Evolutionary conservation across 2,113 vertebrate genomes (phyloP).

Genomic region (Pseudorhombus dupliciocellatus): DNA sequence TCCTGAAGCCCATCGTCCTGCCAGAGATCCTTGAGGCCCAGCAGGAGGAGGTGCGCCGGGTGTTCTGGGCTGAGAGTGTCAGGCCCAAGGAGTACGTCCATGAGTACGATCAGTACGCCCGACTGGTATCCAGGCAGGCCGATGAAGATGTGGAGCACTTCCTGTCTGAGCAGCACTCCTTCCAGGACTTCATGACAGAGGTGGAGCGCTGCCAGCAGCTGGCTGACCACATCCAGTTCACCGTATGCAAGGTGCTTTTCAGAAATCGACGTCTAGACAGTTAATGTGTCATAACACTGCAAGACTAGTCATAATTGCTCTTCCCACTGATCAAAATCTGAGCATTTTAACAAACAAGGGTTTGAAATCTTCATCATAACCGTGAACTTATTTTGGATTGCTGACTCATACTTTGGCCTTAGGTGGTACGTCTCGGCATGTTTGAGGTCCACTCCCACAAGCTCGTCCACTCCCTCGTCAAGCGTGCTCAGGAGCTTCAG

Average conservation of each 20-base stretch:
- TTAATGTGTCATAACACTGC: neutral
- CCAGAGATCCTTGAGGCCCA: slow-evolving; percentile 82
- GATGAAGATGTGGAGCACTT: slow-evolving; percentile 83
- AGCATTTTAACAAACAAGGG: no score
- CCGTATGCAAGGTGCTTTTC: slow-evolving; percentile 82
- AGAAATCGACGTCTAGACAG: neutral
- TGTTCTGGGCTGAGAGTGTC: slow-evolving; percentile 79
- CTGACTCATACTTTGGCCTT: slow-evolving; percentile 28
- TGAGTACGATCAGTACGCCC: slow-evolving; percentile 85
- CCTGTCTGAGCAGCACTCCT: slow-evolving; percentile 80
- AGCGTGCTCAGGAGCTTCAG: slow-evolving; percentile 80
- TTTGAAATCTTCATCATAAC: neutral
- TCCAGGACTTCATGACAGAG: slow-evolving; percentile 84
- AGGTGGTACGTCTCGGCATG: slow-evolving; percentile 87
- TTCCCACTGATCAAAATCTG: neutral
- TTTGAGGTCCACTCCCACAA: slow-evolving; percentile 88
- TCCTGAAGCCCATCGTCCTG: slow-evolving; percentile 84
- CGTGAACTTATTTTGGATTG: neutral
- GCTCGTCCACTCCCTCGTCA: slow-evolving; percentile 82
- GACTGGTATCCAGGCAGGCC: slow-evolving; percentile 83
- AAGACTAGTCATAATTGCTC: neutral
- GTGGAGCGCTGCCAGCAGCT: slow-evolving; percentile 84
- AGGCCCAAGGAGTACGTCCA: slow-evolving; percentile 80
- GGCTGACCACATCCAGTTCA: slow-evolving; percentile 84
- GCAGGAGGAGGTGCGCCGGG: slow-evolving; percentile 77